A percentile compares a stretch with the other conserved stretches of the same genome.
phyloP scores from a whole-genome alignment of 2,888 invertebrate genomes.

The Coleophora deauratella region DNA sequence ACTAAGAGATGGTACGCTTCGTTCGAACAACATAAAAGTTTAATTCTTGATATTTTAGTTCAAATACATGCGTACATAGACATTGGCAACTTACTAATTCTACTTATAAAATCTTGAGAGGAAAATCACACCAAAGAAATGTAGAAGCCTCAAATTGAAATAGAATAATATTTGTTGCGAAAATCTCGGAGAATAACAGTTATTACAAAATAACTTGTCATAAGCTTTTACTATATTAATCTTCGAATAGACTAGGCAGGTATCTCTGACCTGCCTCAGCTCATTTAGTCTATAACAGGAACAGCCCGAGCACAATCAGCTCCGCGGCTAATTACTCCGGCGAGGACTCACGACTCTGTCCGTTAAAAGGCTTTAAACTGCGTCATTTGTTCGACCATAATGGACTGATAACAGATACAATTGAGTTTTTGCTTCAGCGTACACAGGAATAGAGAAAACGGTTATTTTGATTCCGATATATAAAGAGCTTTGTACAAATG shows the following conservation, averaged over 20 bases:
- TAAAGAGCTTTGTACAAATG: no score
- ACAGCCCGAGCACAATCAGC: slow-evolving; percentile 36
- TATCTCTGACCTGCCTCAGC: not conserved
- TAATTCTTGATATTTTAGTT: no score
- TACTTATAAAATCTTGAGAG: no score
- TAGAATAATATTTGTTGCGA: no score
- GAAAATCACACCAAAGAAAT: no score
- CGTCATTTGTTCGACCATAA: slow-evolving; percentile 63
- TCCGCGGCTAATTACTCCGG: slow-evolving; percentile 54
- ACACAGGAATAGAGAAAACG: slow-evolving; percentile 1
- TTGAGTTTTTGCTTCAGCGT: slow-evolving; percentile 38
- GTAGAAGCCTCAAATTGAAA: no score
- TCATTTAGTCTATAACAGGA: no score
- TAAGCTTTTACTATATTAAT: not conserved
- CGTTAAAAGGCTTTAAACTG: slow-evolving; percentile 67
- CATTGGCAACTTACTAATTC: no score
- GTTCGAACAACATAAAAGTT: no score
- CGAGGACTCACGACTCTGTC: slow-evolving; percentile 63
- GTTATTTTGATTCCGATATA: not conserved
- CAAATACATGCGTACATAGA: no score
- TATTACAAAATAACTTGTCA: slow-evolving; percentile 4
- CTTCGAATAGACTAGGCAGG: no score
- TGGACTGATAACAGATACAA: slow-evolving; percentile 65
- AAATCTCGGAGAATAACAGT: no score
- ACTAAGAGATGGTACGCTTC: slow-evolving; percentile 8